phyloP scores from a whole-genome alignment of 2,888 invertebrate species.

The Drosophila cracens region DNA sequence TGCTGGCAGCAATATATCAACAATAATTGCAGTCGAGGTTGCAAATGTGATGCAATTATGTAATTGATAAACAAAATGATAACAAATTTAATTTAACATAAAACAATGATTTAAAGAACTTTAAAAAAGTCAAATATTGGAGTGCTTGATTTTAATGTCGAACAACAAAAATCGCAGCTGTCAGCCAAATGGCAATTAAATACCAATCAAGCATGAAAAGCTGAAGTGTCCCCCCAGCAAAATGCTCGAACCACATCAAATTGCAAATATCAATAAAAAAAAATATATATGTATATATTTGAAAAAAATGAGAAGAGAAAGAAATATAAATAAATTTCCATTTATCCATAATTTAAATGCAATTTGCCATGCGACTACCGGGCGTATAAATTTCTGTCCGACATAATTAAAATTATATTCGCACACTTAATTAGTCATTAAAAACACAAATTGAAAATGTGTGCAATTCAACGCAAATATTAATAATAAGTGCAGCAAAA shows the following conservation, averaged over 20 bases:
- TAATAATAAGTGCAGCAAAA: conserved; percentile 71
- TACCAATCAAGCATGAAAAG: conserved; percentile 74
- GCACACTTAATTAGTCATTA: conserved; percentile 82
- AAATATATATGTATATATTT: conserved; percentile 11
- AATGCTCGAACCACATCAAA: conserved; percentile 19
- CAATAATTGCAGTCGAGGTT: conserved; percentile 19
- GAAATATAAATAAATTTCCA: conserved; percentile 36
- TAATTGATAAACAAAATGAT: conserved; percentile 11
- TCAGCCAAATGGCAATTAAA: conserved; percentile 71
- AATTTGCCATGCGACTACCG: conserved; percentile 57
- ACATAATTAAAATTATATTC: conserved; percentile 78
- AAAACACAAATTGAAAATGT: conserved; percentile 75
- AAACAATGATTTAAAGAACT: conserved; percentile 7
- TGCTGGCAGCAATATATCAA: conserved; percentile 39
- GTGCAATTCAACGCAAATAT: conserved; percentile 53
- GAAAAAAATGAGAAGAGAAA: conserved; percentile 14
- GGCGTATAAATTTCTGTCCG: conserved; percentile 43
- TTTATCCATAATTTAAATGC: conserved; percentile 46
- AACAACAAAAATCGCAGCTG: conserved; percentile 53
- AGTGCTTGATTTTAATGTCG: conserved; percentile 29
- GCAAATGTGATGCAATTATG: conserved; percentile 28
- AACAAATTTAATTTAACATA: not conserved
- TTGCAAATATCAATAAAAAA: conserved; percentile 9
- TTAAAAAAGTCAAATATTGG: conserved; percentile 17
- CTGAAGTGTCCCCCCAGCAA: conserved; percentile 48